Percentiles rank a stretch among this genome's conserved stretches.
Evolutionary conservation across 2,888 invertebrate species (phyloP).

Genomic region (Rhagonycha fulva): DNA sequence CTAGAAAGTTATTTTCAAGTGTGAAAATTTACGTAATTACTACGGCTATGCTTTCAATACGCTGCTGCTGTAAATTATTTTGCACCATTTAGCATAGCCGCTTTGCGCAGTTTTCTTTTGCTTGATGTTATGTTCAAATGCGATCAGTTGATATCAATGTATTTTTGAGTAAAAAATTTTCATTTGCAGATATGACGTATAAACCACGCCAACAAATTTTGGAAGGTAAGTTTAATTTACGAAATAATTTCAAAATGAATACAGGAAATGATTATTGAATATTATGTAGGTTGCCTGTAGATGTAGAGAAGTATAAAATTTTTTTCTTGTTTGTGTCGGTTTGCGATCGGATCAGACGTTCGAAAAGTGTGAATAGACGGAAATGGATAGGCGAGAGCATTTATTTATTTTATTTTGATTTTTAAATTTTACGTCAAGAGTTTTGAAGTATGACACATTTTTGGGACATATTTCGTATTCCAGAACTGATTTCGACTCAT

Average conservation of each 20-base stretch:
- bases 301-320: neutral
- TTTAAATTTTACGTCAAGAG: slow-evolving; percentile 1
- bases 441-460: slow-evolving; percentile 20
- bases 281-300: neutral
- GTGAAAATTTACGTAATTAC: neutral
- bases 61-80: neutral
- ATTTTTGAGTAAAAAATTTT: slow-evolving; percentile 21
- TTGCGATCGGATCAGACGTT: neutral
- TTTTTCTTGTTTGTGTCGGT: neutral
- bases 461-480: slow-evolving; percentile 26
- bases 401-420: slow-evolving; percentile 10
- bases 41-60: neutral
- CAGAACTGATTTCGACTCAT: slow-evolving; percentile 30
- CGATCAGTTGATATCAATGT: neutral
- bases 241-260: neutral
- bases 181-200: slow-evolving; percentile 52
- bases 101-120: neutral
- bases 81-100: neutral
- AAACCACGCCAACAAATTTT: slow-evolving; percentile 49
- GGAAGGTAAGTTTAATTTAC: slow-evolving; percentile 47
- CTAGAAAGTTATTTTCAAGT: neutral
- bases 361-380: neutral
- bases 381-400: neutral
- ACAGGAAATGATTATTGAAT: too few relatives aligned
- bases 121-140: neutral